phyloP scores from a whole-genome alignment of 1,140 invertebrate genomes.

The Himalopsyche phryganea region DNA sequence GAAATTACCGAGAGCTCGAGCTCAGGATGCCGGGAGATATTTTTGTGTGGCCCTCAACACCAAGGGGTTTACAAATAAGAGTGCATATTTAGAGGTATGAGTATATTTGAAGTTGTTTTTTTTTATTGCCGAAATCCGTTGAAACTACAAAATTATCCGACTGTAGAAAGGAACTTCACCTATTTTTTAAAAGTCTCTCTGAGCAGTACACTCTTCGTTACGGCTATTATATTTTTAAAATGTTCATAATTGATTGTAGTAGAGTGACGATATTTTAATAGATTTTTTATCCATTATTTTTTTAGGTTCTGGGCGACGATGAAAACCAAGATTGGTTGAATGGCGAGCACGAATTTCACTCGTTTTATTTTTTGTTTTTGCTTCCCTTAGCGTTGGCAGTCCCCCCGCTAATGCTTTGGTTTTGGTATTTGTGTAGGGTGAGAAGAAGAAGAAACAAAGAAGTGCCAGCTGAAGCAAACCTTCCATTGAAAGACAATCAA shows the following conservation, averaged over 20 bases:
- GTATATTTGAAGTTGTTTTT: too few species aligned
- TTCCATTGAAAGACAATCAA: too few species aligned
- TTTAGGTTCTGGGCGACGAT: constrained; percentile 21
- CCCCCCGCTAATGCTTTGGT: constrained; percentile 10
- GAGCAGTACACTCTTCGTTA: too few species aligned
- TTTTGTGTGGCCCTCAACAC: constrained; percentile 30
- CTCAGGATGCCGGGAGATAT: constrained; percentile 21
- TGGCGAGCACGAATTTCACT: neutral
- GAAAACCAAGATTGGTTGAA: constrained; percentile 8
- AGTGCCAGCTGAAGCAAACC: too few species aligned
- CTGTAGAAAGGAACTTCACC: too few species aligned
- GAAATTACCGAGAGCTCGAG: constrained; percentile 12
- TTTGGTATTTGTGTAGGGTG: constrained; percentile 15
- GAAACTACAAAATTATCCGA: too few species aligned
- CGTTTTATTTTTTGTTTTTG: constrained; percentile 21
- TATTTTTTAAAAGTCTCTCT: too few species aligned
- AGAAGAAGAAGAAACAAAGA: neutral
- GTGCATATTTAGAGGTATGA: constrained; percentile 27
- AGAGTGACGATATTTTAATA: too few species aligned
- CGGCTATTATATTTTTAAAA: too few species aligned
- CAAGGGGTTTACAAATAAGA: constrained; percentile 24
- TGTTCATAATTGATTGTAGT: too few species aligned
- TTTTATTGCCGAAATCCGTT: too few species aligned
- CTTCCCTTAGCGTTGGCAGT: constrained; percentile 17
- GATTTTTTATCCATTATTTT: too few species aligned